A percentile compares a stretch with the other conserved stretches of the same genome.
These are phyloP conservation scores for Parnassius glacialis DNA, from an alignment of 2,888 invertebrate species.

Conservation along the genomic window DNA sequence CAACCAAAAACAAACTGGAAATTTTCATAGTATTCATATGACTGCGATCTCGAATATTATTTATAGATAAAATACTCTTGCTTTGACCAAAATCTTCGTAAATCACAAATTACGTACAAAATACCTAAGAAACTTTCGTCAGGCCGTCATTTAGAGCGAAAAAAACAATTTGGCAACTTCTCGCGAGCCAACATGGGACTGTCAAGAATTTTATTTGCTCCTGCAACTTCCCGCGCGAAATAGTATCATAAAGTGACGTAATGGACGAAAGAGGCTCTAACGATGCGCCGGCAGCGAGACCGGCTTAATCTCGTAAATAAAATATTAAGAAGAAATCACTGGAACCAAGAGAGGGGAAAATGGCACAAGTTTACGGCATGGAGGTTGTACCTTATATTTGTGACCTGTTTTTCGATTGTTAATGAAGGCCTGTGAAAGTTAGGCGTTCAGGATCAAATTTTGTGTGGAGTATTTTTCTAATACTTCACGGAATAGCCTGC, in stretches of 20 bases:
- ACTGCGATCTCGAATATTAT: too few species aligned
- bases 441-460: too few species aligned
- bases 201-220: slow-evolving; percentile 54
- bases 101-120: slow-evolving; percentile 45
- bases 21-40: too few species aligned
- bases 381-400: slow-evolving; percentile 50
- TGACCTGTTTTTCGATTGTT: slow-evolving; percentile 34
- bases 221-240: slow-evolving; percentile 50
- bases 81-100: neutral
- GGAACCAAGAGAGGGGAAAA: slow-evolving; percentile 43
- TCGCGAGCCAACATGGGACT: slow-evolving; percentile 38
- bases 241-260: slow-evolving; percentile 64
- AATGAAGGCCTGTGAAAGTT: neutral
- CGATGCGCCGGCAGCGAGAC: slow-evolving; percentile 50
- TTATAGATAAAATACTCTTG: too few species aligned
- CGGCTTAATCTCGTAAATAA: slow-evolving; percentile 71
- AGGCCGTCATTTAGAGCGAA: slow-evolving; percentile 38
- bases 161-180: slow-evolving; percentile 43
- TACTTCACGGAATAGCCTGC: too few species aligned
- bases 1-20: too few species aligned
- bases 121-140: slow-evolving; percentile 47
- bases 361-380: slow-evolving; percentile 51
- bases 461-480: too few species aligned
- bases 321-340: slow-evolving; percentile 75
- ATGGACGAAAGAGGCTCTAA: slow-evolving; percentile 62